Evolutionary conservation across 2,113 vertebrate genomes (phyloP).

Genomic region (Guaruba guarouba): DNA sequence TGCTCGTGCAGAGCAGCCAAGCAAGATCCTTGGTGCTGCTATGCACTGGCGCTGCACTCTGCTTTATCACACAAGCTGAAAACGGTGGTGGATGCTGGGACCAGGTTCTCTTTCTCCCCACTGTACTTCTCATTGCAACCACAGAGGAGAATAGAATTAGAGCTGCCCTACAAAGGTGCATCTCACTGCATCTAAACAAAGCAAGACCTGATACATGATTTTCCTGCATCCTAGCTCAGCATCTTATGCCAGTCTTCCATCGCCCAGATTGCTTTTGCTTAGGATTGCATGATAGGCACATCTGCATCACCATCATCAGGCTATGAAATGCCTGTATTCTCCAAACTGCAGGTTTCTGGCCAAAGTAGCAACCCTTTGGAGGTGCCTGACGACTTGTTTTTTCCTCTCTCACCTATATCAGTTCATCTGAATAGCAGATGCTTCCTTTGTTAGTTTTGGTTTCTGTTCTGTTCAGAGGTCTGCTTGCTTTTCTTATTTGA

Average conservation of each 20-base stretch:
- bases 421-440: slow-evolving; percentile 18
- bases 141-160: not conserved
- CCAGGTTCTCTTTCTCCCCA: not conserved
- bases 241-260: not conserved
- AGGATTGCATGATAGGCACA: not conserved
- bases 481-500: not conserved
- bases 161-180: not conserved
- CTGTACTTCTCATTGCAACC: not conserved
- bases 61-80: not conserved
- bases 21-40: not conserved
- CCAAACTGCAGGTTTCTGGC: not conserved
- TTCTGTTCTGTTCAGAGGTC: slow-evolving; percentile 3
- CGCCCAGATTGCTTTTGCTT: not conserved
- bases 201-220: not conserved
- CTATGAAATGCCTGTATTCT: not conserved
- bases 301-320: not conserved
- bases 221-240: not conserved
- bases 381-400: slow-evolving; percentile 10
- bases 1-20: not conserved
- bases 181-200: not conserved
- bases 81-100: not conserved
- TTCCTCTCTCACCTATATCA: not conserved
- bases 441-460: slow-evolving; percentile 51
- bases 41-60: accelerated
- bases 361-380: not conserved